A percentile compares a stretch with the other conserved stretches of the same genome.
phyloP scores from a whole-genome alignment of 1,140 invertebrate species.

The Conus ventricosus region DNA sequence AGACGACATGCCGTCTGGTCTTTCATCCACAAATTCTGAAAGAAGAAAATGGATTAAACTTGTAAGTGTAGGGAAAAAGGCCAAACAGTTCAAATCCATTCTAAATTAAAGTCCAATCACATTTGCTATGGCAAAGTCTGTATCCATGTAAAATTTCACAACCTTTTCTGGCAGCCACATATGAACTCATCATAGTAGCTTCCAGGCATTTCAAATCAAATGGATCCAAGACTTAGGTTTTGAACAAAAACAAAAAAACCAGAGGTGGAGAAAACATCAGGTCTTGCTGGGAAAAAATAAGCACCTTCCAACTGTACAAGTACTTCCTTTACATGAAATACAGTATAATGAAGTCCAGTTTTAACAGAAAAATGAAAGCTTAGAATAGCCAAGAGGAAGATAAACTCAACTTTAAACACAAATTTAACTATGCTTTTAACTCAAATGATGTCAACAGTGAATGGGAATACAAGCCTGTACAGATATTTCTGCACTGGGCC shows the following conservation, averaged over 20 bases:
- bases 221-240: background rate
- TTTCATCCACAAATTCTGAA: background rate
- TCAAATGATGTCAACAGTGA: background rate
- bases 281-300: background rate
- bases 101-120: background rate
- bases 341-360: background rate
- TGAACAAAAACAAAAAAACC: too few relatives aligned
- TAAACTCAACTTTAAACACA: conserved; percentile 14
- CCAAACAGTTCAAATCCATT: background rate
- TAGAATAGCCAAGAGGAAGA: background rate
- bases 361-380: background rate
- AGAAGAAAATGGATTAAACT: background rate
- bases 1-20: background rate
- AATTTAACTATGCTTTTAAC: background rate
- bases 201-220: background rate
- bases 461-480: background rate
- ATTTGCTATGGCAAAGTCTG: background rate
- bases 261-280: background rate
- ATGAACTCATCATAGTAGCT: background rate
- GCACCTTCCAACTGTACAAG: background rate
- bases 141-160: background rate
- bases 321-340: background rate
- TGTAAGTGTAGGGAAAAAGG: background rate
- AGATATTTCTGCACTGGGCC: background rate
- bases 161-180: background rate